Evolutionary conservation across 2,797 vertebrate species (phyloP).

Genomic region (Melanotaenia maccullochi): DNA sequence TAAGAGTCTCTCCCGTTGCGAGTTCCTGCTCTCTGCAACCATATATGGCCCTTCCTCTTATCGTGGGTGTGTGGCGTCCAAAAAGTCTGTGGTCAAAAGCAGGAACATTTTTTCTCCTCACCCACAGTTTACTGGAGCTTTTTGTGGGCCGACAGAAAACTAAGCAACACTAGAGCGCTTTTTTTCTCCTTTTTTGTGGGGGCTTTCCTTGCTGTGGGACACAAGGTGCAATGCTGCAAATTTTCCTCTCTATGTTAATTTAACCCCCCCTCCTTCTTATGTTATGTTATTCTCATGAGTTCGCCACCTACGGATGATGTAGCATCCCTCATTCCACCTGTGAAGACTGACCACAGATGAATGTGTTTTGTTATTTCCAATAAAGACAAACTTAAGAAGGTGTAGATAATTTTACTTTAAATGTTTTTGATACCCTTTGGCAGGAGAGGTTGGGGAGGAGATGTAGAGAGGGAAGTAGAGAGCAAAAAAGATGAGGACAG

Average conservation of each 20-base stretch:
- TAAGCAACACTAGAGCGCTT: constrained; percentile 26
- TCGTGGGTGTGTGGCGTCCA: constrained; percentile 51
- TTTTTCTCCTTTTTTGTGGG: constrained; percentile 5
- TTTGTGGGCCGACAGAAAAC: constrained; percentile 53
- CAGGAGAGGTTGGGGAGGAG: no score
- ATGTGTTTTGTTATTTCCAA: no score
- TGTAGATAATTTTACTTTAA: no score
- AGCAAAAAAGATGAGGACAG: no score
- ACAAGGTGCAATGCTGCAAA: constrained; percentile 48
- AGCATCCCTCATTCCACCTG: no score
- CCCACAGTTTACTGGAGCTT: constrained; percentile 47
- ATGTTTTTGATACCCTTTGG: no score
- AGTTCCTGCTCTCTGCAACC: constrained; percentile 54
- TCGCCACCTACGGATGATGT: constrained; percentile 22
- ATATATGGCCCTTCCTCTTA: constrained; percentile 69
- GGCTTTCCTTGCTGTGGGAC: constrained; percentile 14
- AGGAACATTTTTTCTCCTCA: constrained; percentile 62
- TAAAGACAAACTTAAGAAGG: no score
- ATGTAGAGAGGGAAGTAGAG: no score
- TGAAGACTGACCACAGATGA: no score
- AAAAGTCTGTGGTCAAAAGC: constrained; percentile 66
- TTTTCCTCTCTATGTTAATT: constrained; percentile 37
- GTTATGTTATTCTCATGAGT: constrained; percentile 35
- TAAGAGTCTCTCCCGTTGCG: constrained; percentile 57
- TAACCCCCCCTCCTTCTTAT: constrained; percentile 29